phyloP scores from a whole-genome alignment of 2,888 invertebrate species.

The Lithophane leautieri region DNA sequence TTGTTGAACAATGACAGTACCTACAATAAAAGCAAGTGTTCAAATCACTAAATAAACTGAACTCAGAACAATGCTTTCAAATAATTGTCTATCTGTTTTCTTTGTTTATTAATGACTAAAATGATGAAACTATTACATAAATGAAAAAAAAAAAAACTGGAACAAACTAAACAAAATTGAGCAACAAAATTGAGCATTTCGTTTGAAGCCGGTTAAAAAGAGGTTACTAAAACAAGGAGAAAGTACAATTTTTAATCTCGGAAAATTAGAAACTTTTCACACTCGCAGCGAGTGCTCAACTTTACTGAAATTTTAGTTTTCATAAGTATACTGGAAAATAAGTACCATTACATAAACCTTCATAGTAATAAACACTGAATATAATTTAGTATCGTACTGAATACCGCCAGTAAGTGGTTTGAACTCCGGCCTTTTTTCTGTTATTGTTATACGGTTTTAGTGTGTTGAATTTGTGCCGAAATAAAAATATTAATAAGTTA shows the following conservation, averaged over 20 bases:
- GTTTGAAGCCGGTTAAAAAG: slow-evolving; percentile 16
- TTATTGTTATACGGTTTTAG: too few species aligned
- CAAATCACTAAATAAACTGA: background rate
- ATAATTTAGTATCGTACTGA: background rate
- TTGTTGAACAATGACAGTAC: background rate
- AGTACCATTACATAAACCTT: too few species aligned
- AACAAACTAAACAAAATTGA: background rate
- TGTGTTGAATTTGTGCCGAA: background rate
- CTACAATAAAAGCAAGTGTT: background rate
- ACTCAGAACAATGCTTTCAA: background rate
- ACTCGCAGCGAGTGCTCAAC: background rate
- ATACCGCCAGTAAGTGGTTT: too few species aligned
- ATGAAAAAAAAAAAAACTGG: too few species aligned
- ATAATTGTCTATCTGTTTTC: background rate
- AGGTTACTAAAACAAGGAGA: slow-evolving; percentile 31
- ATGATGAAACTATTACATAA: background rate
- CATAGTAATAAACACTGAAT: background rate
- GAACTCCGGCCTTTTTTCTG: background rate
- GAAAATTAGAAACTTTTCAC: slow-evolving; percentile 31
- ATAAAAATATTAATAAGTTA: background rate
- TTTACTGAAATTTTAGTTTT: slow-evolving; percentile 17
- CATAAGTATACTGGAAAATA: background rate
- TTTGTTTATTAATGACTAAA: background rate
- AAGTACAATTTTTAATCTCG: slow-evolving; percentile 20
- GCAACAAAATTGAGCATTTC: too few species aligned